Base-by-base conservation (phyloP, 1,140 invertebrate genomes). In the Centruroides sculpturatus region DNA sequence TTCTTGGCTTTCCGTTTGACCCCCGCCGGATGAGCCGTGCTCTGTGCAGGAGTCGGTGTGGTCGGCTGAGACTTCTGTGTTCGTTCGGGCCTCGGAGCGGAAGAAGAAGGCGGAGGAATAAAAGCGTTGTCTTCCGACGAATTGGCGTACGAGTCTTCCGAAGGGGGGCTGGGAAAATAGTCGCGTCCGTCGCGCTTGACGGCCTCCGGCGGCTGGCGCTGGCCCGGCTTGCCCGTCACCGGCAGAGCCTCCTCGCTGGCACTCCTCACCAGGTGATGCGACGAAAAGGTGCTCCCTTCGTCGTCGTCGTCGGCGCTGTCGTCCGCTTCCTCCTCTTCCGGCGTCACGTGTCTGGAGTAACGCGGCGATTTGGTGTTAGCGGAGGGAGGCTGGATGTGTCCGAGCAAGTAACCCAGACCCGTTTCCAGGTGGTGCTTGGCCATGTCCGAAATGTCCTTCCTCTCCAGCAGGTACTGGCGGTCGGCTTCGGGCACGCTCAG, bases 401-500 rank as follows among this genome's bases (percentile, higher is more conserved):
- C 61, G 51, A 62, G 57, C 6, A 63, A 55, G 58, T 63, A 63
- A 8, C 59, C 59, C 9, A 64, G 56, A 34, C 62, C 59, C 4
- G 62, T 49, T 36, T 64, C 62, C 9, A 47, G 57, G 36, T 64
- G 59, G 11, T 59, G 56, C 13, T 64, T 59, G 50, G 57, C 60
- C 36, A 57, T 58, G 86, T 61, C 84, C 85, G 61, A 54, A 51
- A 56, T 59, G 35, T 63, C 64, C 56, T 47, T 51, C 34, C 60
- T 56, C 41, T 56, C 59, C 36, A 66, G 54, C 57, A 59, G 41
- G 60, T 59, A 90, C 74, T 89, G 87, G 46, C 87, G 80, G 74
- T 93, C 89, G 35, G 85, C 85, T 73, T 94, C 90, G 23, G 87
- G 87, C 74, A 93, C 90, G 36, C 88, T 91, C 81, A 90, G 89